These are phyloP conservation scores for Agriotes lineatus DNA, from an alignment of 2,888 invertebrate species.

Conservation along the genomic window DNA sequence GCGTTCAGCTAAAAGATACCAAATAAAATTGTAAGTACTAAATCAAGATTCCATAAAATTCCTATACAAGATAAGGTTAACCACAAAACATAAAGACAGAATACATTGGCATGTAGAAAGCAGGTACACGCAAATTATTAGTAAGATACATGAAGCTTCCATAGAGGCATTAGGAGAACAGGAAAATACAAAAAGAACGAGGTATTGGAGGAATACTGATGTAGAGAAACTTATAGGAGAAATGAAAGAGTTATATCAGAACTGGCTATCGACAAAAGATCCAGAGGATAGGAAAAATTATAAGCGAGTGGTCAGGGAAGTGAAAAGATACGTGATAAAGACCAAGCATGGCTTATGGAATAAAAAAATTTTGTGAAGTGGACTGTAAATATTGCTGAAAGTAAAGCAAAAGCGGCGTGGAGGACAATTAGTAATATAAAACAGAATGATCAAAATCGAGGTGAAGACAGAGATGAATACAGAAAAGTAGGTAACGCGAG, in stretches of 20 bases:
- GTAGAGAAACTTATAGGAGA: not conserved
- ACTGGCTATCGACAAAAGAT: not conserved
- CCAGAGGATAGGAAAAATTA: not conserved
- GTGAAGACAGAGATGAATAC: not conserved
- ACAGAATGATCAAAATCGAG: not conserved
- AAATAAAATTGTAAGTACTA: too few species aligned
- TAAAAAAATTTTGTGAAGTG: not conserved
- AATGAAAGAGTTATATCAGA: not conserved
- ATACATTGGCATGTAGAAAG: not conserved
- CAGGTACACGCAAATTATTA: not conserved
- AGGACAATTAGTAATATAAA: not conserved
- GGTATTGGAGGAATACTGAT: not conserved
- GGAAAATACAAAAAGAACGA: not conserved
- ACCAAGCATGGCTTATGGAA: not conserved
- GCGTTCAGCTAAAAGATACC: too few species aligned
- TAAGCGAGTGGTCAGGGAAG: not conserved
- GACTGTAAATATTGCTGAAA: not conserved
- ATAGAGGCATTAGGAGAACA: not conserved
- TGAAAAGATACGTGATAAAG: not conserved
- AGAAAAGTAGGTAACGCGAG: not conserved
- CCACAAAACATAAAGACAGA: not conserved
- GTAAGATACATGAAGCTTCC: not conserved
- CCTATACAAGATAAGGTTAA: too few species aligned
- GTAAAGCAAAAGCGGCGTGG: not conserved
- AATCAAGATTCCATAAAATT: too few species aligned